Percentiles rank a stretch among this genome's conserved stretches.
phyloP scores from a whole-genome alignment of 2,113 vertebrate genomes.

The Rhinolophus ferrumequinum region DNA sequence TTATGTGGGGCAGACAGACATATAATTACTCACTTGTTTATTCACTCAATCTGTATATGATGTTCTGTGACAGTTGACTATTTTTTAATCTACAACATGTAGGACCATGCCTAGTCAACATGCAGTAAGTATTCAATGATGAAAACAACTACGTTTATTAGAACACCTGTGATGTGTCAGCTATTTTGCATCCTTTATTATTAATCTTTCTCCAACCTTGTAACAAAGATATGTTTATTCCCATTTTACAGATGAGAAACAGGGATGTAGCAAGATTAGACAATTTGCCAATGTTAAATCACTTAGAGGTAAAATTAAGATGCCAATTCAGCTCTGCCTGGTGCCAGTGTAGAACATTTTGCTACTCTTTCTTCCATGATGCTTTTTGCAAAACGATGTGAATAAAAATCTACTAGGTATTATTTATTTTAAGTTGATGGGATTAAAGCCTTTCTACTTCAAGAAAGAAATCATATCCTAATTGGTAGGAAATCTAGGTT shows the following conservation, averaged over 20 bases:
- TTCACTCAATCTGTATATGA: neutral
- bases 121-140: neutral
- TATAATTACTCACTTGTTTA: neutral
- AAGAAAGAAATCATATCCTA: neutral
- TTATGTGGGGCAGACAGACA: neutral
- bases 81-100: slow-evolving; percentile 6
- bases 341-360: neutral
- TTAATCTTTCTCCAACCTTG: neutral
- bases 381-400: neutral
- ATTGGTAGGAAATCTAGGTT: neutral
- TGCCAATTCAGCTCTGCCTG: neutral
- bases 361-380: neutral
- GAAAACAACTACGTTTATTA: slow-evolving; percentile 34
- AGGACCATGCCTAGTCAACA: neutral
- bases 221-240: neutral
- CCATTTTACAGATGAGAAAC: slow-evolving; percentile 18
- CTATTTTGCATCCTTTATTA: neutral
- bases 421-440: neutral
- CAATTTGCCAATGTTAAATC: neutral
- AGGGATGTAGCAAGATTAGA: neutral
- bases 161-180: neutral
- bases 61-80: neutral
- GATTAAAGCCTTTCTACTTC: slow-evolving; percentile 29
- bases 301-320: neutral
- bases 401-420: neutral